Evolutionary conservation across 2,797 vertebrate genomes (phyloP).

Genomic region (Rallus crepitans): DNA sequence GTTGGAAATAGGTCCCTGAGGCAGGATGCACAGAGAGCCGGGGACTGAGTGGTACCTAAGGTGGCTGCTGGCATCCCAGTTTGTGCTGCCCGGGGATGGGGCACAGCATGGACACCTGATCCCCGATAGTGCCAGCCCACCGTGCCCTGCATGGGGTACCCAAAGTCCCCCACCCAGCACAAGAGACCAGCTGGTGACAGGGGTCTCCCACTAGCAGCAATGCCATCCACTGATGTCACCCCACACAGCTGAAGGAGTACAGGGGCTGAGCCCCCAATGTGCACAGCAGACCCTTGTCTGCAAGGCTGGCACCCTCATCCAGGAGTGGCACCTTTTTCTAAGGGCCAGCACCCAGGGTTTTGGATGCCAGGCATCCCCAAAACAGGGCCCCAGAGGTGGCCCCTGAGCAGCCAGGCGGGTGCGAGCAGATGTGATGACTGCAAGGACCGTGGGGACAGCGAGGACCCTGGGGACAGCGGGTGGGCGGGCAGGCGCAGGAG

Average conservation of each 20-base stretch:
- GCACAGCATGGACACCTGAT: accelerated
- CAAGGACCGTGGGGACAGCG: background rate
- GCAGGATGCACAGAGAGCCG: background rate
- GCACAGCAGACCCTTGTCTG: accelerated
- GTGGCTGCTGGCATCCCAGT: background rate
- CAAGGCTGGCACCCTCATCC: background rate
- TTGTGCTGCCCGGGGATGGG: background rate
- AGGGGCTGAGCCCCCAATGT: background rate
- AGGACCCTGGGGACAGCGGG: background rate
- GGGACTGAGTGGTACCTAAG: background rate
- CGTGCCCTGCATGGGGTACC: background rate
- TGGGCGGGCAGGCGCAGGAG: background rate
- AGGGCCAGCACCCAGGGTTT: background rate
- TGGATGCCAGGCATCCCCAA: background rate
- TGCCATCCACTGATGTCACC: background rate
- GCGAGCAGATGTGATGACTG: accelerated
- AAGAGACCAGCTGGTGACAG: background rate
- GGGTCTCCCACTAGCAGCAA: background rate
- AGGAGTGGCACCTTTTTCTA: background rate
- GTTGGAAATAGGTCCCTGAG: background rate
- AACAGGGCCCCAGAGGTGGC: accelerated
- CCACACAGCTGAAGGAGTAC: accelerated
- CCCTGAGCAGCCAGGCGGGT: background rate
- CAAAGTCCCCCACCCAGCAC: accelerated
- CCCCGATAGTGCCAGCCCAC: background rate